A percentile compares a stretch with the other conserved stretches of the same genome.
phyloP scores from a whole-genome alignment of 1,140 invertebrate genomes.

The Drosophila jambulina region DNA sequence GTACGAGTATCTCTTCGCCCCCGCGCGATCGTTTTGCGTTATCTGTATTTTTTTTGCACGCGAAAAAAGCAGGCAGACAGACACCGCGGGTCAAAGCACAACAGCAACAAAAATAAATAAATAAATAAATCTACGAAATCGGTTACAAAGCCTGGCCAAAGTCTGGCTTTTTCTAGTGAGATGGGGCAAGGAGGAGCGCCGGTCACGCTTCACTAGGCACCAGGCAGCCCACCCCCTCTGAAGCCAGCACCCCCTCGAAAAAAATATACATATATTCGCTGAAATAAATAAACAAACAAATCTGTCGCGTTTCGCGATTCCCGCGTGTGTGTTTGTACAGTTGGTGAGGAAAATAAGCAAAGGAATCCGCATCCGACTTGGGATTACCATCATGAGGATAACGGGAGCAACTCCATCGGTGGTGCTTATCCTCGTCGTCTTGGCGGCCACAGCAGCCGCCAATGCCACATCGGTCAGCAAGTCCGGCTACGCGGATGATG shows the following conservation, averaged over 20 bases:
- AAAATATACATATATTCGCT: neutral
- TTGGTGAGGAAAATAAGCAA: constrained; percentile 38
- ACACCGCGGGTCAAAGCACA: constrained; percentile 21
- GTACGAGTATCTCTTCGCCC: constrained; percentile 16
- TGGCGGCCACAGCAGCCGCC: constrained; percentile 18
- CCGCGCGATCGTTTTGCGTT: constrained; percentile 34
- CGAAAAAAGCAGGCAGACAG: constrained; percentile 1
- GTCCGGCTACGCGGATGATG: constrained; percentile 77
- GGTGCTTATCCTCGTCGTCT: constrained; percentile 40
- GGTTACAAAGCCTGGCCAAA: constrained; percentile 34
- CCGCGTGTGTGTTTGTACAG: constrained; percentile 43
- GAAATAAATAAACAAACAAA: constrained; percentile 44
- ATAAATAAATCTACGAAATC: constrained; percentile 7
- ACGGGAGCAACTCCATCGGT: constrained; percentile 4
- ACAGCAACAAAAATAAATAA: neutral
- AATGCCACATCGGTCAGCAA: constrained; percentile 51
- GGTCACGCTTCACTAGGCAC: constrained; percentile 45
- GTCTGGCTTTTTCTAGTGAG: constrained; percentile 38
- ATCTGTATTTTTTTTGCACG: constrained; percentile 35
- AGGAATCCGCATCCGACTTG: constrained; percentile 11
- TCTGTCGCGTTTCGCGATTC: constrained; percentile 14
- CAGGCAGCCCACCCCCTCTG: constrained; percentile 7
- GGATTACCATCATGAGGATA: constrained; percentile 38
- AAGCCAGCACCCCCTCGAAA: neutral
- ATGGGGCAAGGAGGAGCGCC: constrained; percentile 50